These are phyloP conservation scores for Chaenodraco wilsoni DNA, from an alignment of 2,797 vertebrate genomes.

Conservation along the genomic window DNA sequence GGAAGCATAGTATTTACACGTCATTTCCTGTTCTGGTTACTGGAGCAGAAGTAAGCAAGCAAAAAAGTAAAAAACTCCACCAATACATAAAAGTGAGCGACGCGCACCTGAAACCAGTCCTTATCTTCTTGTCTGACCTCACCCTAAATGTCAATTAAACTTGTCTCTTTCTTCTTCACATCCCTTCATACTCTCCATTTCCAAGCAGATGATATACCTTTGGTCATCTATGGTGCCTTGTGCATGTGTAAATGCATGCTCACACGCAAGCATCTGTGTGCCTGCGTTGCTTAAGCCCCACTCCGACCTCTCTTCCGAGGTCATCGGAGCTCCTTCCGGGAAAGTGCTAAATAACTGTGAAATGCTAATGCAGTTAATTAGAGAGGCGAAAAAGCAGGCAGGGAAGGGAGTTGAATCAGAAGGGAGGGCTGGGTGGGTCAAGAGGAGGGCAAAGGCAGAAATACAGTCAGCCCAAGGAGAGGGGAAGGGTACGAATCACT, in stretches of 20 bases:
- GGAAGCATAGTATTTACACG: too few species aligned
- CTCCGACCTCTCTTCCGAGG: conserved; percentile 69
- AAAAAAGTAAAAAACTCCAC: too few species aligned
- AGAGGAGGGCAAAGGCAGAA: conserved; percentile 69
- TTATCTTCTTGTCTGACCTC: conserved; percentile 7
- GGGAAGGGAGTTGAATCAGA: conserved; percentile 50
- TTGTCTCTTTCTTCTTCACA: not conserved
- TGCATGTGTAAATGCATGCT: conserved; percentile 36
- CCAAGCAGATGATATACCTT: conserved; percentile 35
- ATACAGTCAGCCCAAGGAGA: conserved; percentile 69
- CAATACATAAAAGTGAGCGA: too few species aligned
- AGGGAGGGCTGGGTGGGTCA: conserved; percentile 55
- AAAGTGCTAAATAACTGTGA: conserved; percentile 73
- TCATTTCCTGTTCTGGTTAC: too few species aligned
- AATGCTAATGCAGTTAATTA: conserved; percentile 83
- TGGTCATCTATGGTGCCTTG: conserved; percentile 25
- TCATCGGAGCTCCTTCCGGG: conserved; percentile 70
- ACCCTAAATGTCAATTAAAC: not conserved
- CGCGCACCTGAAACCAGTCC: not conserved
- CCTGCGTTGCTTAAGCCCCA: conserved; percentile 60
- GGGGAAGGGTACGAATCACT: conserved; percentile 65
- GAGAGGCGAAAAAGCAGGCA: conserved; percentile 59
- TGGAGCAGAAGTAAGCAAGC: too few species aligned
- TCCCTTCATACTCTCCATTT: conserved; percentile 16
- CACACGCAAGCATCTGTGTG: conserved; percentile 50